phyloP scores from a whole-genome alignment of 2,113 vertebrate species.

The Myrmecobius fasciatus region DNA sequence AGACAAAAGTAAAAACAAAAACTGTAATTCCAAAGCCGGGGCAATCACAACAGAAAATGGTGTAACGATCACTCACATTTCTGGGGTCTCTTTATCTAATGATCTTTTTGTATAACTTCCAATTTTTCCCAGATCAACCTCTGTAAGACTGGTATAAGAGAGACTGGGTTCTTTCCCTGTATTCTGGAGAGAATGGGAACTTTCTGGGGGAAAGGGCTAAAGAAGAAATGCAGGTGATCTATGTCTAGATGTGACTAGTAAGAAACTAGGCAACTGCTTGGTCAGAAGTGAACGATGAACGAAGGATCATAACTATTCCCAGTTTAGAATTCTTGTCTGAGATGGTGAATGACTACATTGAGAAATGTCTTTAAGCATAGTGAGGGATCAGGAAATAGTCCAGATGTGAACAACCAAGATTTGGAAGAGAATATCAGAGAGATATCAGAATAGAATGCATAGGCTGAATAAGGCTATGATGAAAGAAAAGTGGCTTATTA shows the following conservation, averaged over 20 bases:
- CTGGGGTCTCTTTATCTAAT: not conserved
- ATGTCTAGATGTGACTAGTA: not conserved
- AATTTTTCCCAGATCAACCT: not conserved
- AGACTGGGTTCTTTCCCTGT: not conserved
- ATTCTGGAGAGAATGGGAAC: not conserved
- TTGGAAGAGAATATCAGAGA: fast-evolving
- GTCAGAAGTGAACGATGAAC: not conserved
- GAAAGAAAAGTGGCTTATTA: not conserved
- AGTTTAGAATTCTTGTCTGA: not conserved
- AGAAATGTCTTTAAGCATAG: not conserved
- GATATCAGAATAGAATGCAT: not conserved
- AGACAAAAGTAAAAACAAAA: not conserved
- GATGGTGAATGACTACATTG: not conserved
- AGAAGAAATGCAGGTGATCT: not conserved
- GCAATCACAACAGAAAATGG: not conserved
- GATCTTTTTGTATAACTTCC: not conserved
- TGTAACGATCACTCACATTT: not conserved
- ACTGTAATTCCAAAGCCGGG: not conserved
- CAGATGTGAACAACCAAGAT: not conserved
- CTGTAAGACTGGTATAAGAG: not conserved
- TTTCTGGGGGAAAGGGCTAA: not conserved
- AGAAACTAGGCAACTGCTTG: not conserved
- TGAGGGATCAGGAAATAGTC: not conserved
- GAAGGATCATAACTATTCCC: not conserved
- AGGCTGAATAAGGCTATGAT: not conserved